phyloP scores from a whole-genome alignment of 2,888 invertebrate genomes.

The Chrysodeixis includens region DNA sequence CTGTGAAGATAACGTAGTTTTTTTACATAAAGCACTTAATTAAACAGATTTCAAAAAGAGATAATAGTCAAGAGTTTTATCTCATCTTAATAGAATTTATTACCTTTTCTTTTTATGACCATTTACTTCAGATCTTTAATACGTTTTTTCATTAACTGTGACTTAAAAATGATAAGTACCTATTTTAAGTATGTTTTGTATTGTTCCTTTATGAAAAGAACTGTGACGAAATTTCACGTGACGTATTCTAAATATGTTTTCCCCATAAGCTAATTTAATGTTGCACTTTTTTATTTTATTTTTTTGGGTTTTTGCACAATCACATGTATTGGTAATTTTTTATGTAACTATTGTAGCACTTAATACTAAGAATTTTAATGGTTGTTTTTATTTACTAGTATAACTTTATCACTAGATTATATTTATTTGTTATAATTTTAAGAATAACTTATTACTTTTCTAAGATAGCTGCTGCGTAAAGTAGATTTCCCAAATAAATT shows the following conservation, averaged over 20 bases:
- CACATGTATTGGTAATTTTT: conserved; percentile 4
- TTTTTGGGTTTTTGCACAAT: conserved; percentile 33
- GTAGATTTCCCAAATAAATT: neutral
- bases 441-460: too few species aligned
- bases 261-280: conserved; percentile 37
- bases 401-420: neutral
- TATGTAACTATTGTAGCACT: neutral
- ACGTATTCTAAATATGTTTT: conserved; percentile 50
- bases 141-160: too few species aligned
- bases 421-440: neutral
- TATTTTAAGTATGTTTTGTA: too few species aligned
- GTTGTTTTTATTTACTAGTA: neutral
- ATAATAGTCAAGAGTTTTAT: neutral
- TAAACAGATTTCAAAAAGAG: neutral
- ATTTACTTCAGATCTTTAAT: neutral
- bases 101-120: too few species aligned
- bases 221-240: neutral
- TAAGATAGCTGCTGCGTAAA: neutral
- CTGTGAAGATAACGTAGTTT: too few species aligned
- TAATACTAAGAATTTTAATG: neutral
- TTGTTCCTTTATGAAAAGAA: neutral
- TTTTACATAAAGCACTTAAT: neutral
- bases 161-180: too few species aligned
- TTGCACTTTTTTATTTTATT: conserved; percentile 60
- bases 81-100: neutral